Evolutionary conservation across 2,888 invertebrate species (phyloP), one percentile per base, ranked within the genome.

Genomic region (Drosophila atroscutellata): DNA sequence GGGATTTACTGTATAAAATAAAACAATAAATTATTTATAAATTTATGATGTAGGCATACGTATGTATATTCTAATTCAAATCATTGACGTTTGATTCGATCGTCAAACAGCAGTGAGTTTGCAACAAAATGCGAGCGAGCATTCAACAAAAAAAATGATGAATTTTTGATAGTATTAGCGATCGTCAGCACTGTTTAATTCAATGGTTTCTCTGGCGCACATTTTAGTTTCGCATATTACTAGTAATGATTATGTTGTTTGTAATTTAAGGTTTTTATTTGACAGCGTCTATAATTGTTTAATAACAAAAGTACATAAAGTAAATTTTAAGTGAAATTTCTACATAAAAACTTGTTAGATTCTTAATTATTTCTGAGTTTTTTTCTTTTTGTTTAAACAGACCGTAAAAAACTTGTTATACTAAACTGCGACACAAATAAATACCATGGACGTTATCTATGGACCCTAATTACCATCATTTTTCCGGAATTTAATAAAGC

Each of bases 1-100:
- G 86, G 86, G 86, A 75, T 86, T 86, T 77, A 90, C 90, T 86
- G 86, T 90, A 77, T 86, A 86, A 76, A 71, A 86, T 72, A 88
- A 86, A 78, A 88, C 65, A 82, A 89, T 81, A 84, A 62, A 77
- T 78, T 68, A 73, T 82, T 72, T 82, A 71, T 66, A 67, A 63
- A 54, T 67, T 61, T 58, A 15, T 45, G 59, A 34, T 26, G 52
- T 67, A 58, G 62, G 56, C 42, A 63, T 69, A 55, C 52, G 63
- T 56, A 18, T 28, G 51, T 52, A 69, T 66, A 68, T 66, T 57
- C 52, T 24, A 71, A 42, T 62, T 47, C 34, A 34, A 71, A 42
- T 62, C 37, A 52, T 39, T 37, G 61, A 54, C 71, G 28, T 52
- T 68, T 67, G 57, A n/a, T 26, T 24, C 39, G 13, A 57, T 58